Evolutionary conservation across 1,140 invertebrate genomes (phyloP).

Genomic region (Drosophila pachea): DNA sequence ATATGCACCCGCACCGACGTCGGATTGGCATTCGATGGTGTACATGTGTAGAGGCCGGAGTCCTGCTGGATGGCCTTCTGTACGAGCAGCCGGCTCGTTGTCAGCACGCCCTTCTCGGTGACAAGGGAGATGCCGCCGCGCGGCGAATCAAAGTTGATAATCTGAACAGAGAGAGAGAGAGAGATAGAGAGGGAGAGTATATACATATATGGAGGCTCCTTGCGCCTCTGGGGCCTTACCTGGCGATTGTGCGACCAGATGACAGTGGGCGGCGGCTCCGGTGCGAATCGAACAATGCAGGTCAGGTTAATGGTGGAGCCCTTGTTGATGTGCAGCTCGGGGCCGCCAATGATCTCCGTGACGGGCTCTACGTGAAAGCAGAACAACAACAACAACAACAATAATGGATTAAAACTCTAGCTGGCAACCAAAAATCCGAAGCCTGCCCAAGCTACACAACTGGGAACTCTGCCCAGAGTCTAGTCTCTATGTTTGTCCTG

Average conservation of each 20-base stretch:
- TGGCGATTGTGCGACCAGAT: slow-evolving; percentile 90
- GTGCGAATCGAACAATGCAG: slow-evolving; percentile 89
- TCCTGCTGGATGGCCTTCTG: slow-evolving; percentile 87
- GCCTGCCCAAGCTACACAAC: no score
- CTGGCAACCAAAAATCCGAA: no score
- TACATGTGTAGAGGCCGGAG: slow-evolving; percentile 87
- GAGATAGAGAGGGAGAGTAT: neutral
- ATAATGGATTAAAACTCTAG: no score
- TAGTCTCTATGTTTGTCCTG: no score
- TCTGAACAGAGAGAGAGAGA: slow-evolving; percentile 76
- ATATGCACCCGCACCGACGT: slow-evolving; percentile 88
- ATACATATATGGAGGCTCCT: slow-evolving; percentile 37
- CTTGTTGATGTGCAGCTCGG: slow-evolving; percentile 90
- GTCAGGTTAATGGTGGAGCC: slow-evolving; percentile 93
- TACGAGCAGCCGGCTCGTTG: slow-evolving; percentile 88
- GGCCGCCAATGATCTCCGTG: slow-evolving; percentile 89
- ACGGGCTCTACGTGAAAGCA: slow-evolving; percentile 85
- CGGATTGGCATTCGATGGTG: slow-evolving; percentile 88
- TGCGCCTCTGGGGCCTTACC: slow-evolving; percentile 80
- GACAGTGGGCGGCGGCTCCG: slow-evolving; percentile 88
- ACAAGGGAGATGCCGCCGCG: slow-evolving; percentile 88
- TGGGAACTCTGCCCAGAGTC: no score
- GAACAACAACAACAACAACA: no score
- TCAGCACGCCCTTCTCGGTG: slow-evolving; percentile 88
- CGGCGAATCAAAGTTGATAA: slow-evolving; percentile 89